Evolutionary conservation across 1,140 invertebrate genomes (phyloP), one percentile per base, ranked within the genome.

Genomic region (Pristionchus pacificus): DNA sequence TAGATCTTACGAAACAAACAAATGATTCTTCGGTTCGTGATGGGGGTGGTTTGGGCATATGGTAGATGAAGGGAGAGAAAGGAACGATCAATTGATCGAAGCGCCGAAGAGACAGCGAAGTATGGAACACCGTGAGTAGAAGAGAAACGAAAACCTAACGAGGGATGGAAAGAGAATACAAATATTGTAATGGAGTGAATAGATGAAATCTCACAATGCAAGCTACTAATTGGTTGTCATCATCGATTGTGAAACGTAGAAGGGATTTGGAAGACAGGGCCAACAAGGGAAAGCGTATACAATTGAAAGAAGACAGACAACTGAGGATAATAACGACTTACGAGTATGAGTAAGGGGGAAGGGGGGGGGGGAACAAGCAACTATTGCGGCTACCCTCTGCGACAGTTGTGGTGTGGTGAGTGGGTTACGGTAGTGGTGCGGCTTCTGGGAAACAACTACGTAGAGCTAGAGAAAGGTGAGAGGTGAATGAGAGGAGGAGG

Each of bases 141-240:
- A 2, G 29, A 32, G 63, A 65, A 55, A 57, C 2, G 3, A 31
- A 57, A 25, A 65, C 65, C 59, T 58, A 28, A 58, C 65, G 65
- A 66, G 2, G 63, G 38, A 24, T 32, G n/a, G 57, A 33, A n/a
- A 65, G 57, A 49, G 28, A 65, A 24, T 13, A 29, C 19, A 65
- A 65, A 49, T 24, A 28, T 25, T 6, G 3, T 25, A 28, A 28
- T 10, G n/a, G 24, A 2, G n/a, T 15, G 24, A 24, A 66, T 38
- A 66, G 49, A 58, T 66, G 65, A 66, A 66, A 66, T 38, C 65
- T 66, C 49, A 66, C 57, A 66, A 66, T 66, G 59, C 65, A 58
- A 57, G 65, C 57, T 58, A 66, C 59, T 58, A 29, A 55, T 25
- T 15, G 33, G 31, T 10, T 32, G 6, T 49, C 25, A 27, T 14